Percentiles rank a stretch among this genome's conserved stretches.
Conservation (phyloP, 2,888 invertebrate species). For the Stenodera caucasica region DNA sequence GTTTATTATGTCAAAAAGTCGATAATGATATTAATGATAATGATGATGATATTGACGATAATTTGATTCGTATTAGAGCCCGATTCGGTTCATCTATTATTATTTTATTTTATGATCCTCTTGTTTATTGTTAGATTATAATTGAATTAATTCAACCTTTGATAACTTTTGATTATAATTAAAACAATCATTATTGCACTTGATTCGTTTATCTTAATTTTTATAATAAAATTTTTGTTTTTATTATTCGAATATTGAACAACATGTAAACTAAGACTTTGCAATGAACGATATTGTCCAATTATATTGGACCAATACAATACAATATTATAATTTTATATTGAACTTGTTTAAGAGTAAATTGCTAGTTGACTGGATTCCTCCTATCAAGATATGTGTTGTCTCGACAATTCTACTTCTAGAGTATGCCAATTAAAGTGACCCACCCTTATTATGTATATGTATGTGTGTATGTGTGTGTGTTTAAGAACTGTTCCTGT, state of each 20-base stretch:
- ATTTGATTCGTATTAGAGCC: background rate
- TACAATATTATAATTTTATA: constrained; percentile 11
- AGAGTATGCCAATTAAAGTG: constrained; percentile 51
- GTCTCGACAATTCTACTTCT: constrained; percentile 29
- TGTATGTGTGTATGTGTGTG: too few species aligned
- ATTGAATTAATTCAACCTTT: background rate
- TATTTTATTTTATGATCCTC: background rate
- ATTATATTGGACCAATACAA: constrained; percentile 21
- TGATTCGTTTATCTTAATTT: too few species aligned
- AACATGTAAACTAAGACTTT: constrained; percentile 15
- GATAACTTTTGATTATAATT: background rate
- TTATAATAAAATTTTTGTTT: background rate
- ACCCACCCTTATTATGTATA: constrained; percentile 48
- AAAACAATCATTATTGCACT: too few species aligned
- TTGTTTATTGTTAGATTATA: background rate
- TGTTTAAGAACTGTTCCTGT: constrained; percentile 38
- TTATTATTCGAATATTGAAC: background rate
- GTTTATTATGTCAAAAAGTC: background rate
- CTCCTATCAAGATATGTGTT: constrained; percentile 44
- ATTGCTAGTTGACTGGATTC: constrained; percentile 26
- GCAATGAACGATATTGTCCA: constrained; percentile 14
- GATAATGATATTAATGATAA: background rate
- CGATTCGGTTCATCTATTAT: background rate
- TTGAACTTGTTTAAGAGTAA: background rate
- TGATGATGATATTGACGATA: background rate